Evolutionary conservation across 2,888 invertebrate species (phyloP), one percentile per base, ranked within the genome.

Genomic region (Griposia aprilina): DNA sequence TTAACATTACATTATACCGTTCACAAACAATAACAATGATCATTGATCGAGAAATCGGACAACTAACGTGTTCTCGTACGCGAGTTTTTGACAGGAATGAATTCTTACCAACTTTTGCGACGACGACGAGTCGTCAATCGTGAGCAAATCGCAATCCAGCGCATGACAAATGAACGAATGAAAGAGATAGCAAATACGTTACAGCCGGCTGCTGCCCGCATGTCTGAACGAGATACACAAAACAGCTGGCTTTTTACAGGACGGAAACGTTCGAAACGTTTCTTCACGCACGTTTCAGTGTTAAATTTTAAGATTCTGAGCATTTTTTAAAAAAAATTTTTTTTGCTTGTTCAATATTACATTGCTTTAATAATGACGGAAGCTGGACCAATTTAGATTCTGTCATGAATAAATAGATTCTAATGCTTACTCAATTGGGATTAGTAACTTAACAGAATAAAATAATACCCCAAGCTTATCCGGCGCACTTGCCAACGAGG

Each of bases 11-110:
- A 89, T 87, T 90, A 84, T 81, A 92, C 86, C 88, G 88, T 90
- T 93, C 93, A 94, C 92, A 89, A 96, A 95, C 95, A 96, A 96
- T 94, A 96, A 96, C 95, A 96, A 92, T 92, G 92, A 92, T 92
- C 93, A 95, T 94, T 94, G 94, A 95, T 95, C 94, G 93, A 89
- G 88, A 91, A 89, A 89, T 87, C 88, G 86, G 88, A 89, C 89
- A 85, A 89, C 82, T 90, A 87, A 89, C 90, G 90, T 88, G 89
- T 87, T 87, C 89, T 87, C 91, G 84, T 89, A 88, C 88, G 88
- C 84, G 81, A 80, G 87, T 76, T 88, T 89, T 89, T 89, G 89
- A 89, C 88, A 90, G 82, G 78, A 90, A 93, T 93, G 92, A 94
- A 92, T 93, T 93, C 90, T 82, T 86, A 85, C 55, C 55, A 70